Evolutionary conservation across 1,140 invertebrate genomes (phyloP).

Genomic region (Drosophila quadrilineata): DNA sequence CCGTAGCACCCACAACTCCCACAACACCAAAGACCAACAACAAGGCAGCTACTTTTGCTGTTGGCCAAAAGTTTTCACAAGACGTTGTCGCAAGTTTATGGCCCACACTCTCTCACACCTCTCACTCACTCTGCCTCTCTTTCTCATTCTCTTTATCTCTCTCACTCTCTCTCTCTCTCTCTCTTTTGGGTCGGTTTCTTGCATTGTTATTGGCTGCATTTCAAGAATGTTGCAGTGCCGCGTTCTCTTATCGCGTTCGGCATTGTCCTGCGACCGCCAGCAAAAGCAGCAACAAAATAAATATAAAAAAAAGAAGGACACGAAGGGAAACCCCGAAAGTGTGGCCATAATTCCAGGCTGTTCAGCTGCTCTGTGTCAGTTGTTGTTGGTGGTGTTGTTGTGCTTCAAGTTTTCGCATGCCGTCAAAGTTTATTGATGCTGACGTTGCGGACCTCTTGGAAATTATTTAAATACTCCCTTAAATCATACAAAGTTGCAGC

Average conservation of each 20-base stretch:
- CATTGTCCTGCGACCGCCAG: conserved; percentile 42
- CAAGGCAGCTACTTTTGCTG: conserved; percentile 31
- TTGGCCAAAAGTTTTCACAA: conserved; percentile 41
- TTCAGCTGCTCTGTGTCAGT: conserved; percentile 10
- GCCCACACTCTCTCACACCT: conserved; percentile 47
- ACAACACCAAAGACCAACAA: conserved; percentile 26
- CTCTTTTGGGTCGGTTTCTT: neutral
- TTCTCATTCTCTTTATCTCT: too few species aligned
- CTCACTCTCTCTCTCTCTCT: neutral
- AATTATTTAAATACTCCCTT: conserved; percentile 51
- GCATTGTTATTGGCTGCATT: conserved; percentile 61
- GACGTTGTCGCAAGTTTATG: conserved; percentile 72
- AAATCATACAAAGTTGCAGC: conserved; percentile 22
- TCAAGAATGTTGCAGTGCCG: conserved; percentile 58
- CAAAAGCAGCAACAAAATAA: too few species aligned
- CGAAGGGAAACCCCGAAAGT: too few species aligned
- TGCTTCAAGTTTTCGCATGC: conserved; percentile 12
- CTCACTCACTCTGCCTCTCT: neutral
- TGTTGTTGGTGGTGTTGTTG: conserved; percentile 12
- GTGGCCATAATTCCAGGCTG: conserved; percentile 61
- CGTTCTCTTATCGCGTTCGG: conserved; percentile 19
- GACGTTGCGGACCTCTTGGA: conserved; percentile 22
- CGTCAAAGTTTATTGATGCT: conserved; percentile 43
- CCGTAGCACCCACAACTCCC: conserved; percentile 45
- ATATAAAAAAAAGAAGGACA: too few species aligned